Evolutionary conservation across 1,140 invertebrate species (phyloP).

Genomic region (Psix sp.): DNA sequence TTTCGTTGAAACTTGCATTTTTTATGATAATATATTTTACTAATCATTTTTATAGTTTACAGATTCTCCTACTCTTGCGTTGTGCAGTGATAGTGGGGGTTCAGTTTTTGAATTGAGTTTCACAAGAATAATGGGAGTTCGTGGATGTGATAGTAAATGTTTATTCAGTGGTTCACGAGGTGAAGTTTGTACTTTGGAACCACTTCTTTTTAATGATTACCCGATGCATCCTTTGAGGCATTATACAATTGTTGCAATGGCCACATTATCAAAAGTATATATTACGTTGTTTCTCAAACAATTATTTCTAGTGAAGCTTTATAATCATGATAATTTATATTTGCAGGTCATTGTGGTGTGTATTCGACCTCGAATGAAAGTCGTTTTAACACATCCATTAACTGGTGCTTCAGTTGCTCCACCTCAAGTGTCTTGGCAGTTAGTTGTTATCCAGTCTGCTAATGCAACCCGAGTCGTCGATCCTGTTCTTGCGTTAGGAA

Average conservation of each 20-base stretch:
- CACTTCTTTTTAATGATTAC: constrained; percentile 84
- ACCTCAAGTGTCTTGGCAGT: constrained; percentile 94
- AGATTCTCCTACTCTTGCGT: constrained; percentile 84
- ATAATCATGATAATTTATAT: neutral
- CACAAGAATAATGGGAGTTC: constrained; percentile 90
- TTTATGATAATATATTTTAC: neutral
- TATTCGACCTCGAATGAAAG: constrained; percentile 84
- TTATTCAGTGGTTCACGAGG: constrained; percentile 95
- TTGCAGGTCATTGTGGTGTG: constrained; percentile 89
- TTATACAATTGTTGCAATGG: constrained; percentile 91
- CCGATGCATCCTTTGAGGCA: constrained; percentile 84
- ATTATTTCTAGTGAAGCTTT: neutral
- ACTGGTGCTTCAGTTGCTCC: constrained; percentile 82
- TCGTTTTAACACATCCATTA: constrained; percentile 82
- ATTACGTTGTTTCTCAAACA: neutral
- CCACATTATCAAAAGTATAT: constrained; percentile 90
- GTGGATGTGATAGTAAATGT: constrained; percentile 91
- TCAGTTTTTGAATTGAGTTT: constrained; percentile 98
- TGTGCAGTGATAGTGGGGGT: constrained; percentile 96
- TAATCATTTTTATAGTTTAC: constrained; percentile 80
- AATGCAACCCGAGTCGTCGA: constrained; percentile 86
- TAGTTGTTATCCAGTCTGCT: constrained; percentile 89
- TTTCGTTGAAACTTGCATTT: too few relatives aligned
- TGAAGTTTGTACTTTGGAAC: constrained; percentile 94
- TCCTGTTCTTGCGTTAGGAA: constrained; percentile 90